Base-by-base conservation (phyloP, 2,797 vertebrate genomes). In the Peromyscus aztecus region DNA sequence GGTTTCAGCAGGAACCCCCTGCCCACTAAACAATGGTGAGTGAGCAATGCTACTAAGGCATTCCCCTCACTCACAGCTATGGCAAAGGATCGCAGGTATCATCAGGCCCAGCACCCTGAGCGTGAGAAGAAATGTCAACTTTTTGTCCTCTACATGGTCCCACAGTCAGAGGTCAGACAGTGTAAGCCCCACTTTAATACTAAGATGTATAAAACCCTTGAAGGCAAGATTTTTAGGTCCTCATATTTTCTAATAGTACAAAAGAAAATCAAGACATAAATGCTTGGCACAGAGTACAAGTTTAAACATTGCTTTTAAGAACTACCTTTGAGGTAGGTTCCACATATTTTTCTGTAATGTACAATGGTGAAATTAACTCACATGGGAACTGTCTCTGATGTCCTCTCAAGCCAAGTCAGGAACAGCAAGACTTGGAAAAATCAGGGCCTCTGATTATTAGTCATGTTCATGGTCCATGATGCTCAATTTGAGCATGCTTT, bases 311-410 rank as follows among this genome's bases (percentile, higher is more conserved):
- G 61, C 61, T 80, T 13, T 0, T 1, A 13, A 61, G 59, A 71
- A 65, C 7, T 29, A 9, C 52, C 43, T 14, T 8, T 0, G 11
- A 76, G 57, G 52, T 52, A 31, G 4, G 10, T 1, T 2, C 13
- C 8, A 43, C 24, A 49, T 0, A 8, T 24, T 27, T 17, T 29
- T 16, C 34, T 2, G 4, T 4, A 14, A 16, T 0, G 0, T 0
- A 69, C 6, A 1, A 34, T 0, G 21, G 12, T 9, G 23, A n/a
- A 11, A 23, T 29, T n/a, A 24, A 76, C 23, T 49, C 43, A 31
- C 0, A 8, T 0, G 9, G 21, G 21, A 43, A 31, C 75, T 3
- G 0, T 24, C 82, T 29, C 71, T 27, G 6, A 13, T 17, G 0
- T 4, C 31, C 11, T 0, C 5, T 24, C 21, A 27, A 17, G 34